Evolutionary conservation across 2,888 invertebrate genomes (phyloP).

Genomic region (Cosmopolites sordidus): DNA sequence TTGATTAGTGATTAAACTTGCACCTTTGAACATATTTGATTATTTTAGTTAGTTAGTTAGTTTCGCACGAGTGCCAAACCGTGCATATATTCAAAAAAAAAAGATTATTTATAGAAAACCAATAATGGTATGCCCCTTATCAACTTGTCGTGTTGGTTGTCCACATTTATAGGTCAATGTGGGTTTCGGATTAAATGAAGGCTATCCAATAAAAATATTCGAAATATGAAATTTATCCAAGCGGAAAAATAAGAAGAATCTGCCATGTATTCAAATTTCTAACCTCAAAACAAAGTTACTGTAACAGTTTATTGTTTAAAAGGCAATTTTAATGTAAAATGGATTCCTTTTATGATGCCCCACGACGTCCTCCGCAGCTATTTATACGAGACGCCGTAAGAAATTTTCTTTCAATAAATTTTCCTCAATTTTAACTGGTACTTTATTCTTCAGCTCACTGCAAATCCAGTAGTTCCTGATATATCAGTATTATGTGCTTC

Average conservation of each 20-base stretch:
- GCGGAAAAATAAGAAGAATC: neutral
- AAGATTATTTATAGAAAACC: no score
- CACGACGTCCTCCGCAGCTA: conserved; percentile 40
- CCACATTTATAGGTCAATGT: no score
- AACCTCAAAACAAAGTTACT: neutral
- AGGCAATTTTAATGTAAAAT: conserved; percentile 28
- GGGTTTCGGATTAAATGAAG: no score
- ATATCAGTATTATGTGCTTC: conserved; percentile 39
- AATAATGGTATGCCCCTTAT: no score
- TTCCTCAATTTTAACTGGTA: neutral
- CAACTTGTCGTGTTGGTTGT: no score
- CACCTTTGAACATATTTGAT: no score
- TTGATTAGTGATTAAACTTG: no score
- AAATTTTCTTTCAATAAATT: neutral
- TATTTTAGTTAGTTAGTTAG: no score
- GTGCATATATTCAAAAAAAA: no score
- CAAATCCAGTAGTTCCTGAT: conserved; percentile 42
- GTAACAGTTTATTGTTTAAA: neutral
- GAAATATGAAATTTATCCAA: no score
- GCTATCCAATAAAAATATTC: no score
- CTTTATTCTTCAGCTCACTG: conserved; percentile 22
- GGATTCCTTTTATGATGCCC: conserved; percentile 46
- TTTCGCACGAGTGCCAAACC: no score
- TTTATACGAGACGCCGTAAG: conserved; percentile 34
- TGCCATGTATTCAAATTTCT: neutral